A percentile compares a stretch with the other conserved stretches of the same genome.
Conservation (phyloP, 2,797 vertebrate species). For the Squalus acanthias region DNA sequence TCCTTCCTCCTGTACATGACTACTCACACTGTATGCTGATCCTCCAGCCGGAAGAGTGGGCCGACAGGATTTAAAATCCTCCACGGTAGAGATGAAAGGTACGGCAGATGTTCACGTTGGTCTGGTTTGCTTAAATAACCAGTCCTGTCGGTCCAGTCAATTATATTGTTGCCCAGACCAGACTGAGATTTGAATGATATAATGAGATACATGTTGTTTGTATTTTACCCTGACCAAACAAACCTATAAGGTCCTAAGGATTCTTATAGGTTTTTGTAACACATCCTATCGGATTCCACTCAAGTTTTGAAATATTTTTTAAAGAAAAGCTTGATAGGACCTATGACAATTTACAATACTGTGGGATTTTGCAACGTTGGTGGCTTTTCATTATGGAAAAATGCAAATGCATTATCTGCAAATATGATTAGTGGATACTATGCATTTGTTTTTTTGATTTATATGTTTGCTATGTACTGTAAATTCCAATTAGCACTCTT, state of each 20-base stretch:
- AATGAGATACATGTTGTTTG: slow-evolving; percentile 11
- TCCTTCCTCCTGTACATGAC: slow-evolving; percentile 38
- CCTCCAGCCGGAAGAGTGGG: slow-evolving; percentile 38
- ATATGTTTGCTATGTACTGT: neutral
- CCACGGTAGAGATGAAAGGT: slow-evolving; percentile 37
- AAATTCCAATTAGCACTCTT: neutral
- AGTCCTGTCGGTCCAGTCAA: slow-evolving; percentile 12
- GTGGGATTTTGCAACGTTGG: neutral
- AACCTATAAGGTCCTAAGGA: neutral
- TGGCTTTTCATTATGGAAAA: neutral
- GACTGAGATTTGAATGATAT: neutral
- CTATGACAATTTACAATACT: neutral
- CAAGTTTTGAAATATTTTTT: neutral
- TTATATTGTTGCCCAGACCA: slow-evolving; percentile 28
- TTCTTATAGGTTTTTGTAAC: neutral
- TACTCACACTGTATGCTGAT: slow-evolving; percentile 37
- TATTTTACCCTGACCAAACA: neutral
- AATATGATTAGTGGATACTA: neutral
- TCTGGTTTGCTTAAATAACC: slow-evolving; percentile 23
- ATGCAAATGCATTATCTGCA: neutral
- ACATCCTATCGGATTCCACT: neutral
- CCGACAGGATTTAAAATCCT: slow-evolving; percentile 38
- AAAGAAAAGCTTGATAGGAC: neutral
- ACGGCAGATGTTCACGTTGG: slow-evolving; percentile 28
- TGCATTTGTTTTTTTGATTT: neutral